Evolutionary conservation across 2,888 invertebrate genomes (phyloP), one percentile per base, ranked within the genome.

Genomic region (Myopa testacea): DNA sequence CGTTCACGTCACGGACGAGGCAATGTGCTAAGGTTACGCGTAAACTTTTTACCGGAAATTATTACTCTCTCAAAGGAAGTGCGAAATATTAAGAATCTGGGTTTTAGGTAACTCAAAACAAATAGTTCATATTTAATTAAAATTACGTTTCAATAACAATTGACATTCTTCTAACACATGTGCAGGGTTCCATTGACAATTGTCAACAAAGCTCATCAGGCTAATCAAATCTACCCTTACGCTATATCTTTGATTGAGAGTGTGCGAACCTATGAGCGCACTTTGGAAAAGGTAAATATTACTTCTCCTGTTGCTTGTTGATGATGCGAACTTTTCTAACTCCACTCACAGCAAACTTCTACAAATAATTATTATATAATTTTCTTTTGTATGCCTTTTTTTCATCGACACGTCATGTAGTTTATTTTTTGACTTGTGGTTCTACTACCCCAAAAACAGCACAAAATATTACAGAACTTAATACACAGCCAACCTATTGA

Each of bases 1-100:
- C 88, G 89, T 60, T 93, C 94, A 0, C 92, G 95, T 80, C 93
- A 93, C 74, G 95, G 95, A 75, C 93, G 96, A 82, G 93, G 93
- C 3, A 97, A 95, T 86, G 93, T 96, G n/a, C 90, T 98, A 70
- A 96, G 96, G 85, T 88, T 98, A 78, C 95, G 96, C 88, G 95
- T 96, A 0, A 99, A 99, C 91, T 99, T 99, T 88, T 91, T 98
- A 78, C 98, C 98, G 0, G 99, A 99, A 90, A 98, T 99, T 85
- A 99, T 99, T 81, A 98, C 98, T 0, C 91, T 99, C 58, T 97
- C 98, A 62, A 99, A 99, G 90, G 99, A 99, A 93, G 99, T 98
- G 50, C 93, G 98, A 71, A 98, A 99, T 90, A 92, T 99, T 87
- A 97, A 98, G 87, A 97, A 96, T 89, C 92, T 99, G 75, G 98